Conservation (phyloP, 2,113 vertebrate species). For the Sclerurus mexicanus region DNA sequence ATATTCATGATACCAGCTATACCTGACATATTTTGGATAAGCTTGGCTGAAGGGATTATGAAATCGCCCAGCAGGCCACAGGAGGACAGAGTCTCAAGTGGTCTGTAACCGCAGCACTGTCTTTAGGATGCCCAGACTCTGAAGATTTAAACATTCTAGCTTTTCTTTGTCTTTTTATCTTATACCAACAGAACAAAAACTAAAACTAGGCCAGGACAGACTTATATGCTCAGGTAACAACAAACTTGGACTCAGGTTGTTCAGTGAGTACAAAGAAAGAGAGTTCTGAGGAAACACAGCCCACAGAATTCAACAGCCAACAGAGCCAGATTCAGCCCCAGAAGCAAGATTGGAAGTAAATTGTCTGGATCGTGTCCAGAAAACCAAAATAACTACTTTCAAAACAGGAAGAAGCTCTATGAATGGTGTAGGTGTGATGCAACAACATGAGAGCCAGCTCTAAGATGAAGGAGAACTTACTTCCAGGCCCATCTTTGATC, state of each 20-base stretch:
- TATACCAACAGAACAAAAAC: not conserved
- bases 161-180: not conserved
- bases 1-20: not conserved
- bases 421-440: fast-evolving
- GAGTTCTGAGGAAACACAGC: not conserved
- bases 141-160: not conserved
- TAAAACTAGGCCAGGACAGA: not conserved
- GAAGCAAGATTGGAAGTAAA: not conserved
- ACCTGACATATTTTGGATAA: not conserved
- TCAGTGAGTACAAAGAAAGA: not conserved
- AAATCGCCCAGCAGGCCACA: not conserved
- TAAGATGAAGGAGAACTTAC: constrained; percentile 77
- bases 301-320: not conserved
- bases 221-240: not conserved
- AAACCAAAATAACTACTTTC: not conserved
- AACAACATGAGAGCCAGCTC: not conserved
- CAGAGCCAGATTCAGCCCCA: not conserved
- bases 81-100: not conserved
- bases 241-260: not conserved
- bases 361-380: not conserved
- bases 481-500: constrained; percentile 93
- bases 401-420: not conserved
- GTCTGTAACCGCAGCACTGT: not conserved
- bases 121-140: not conserved
- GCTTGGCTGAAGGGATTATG: not conserved